These are phyloP conservation scores for Phataginus tricuspis DNA, from an alignment of 2,797 vertebrate species.

Conservation along the genomic window DNA sequence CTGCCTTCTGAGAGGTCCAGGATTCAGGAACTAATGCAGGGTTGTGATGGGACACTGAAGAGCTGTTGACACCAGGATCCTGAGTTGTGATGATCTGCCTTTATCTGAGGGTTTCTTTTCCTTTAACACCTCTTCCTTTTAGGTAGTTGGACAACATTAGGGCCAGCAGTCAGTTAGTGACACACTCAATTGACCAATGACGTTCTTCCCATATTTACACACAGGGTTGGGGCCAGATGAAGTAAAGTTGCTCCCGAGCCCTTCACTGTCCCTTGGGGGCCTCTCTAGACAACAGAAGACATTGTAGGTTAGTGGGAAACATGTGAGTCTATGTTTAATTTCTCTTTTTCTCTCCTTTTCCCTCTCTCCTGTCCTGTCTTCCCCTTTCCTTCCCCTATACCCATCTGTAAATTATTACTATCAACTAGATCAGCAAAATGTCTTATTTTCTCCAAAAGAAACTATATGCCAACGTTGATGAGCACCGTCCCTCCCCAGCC, in stretches of 20 bases:
- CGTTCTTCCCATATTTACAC: not conserved
- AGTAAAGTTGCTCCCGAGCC: not conserved
- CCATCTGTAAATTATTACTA: not conserved
- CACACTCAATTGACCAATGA: not conserved
- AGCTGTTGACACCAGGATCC: not conserved
- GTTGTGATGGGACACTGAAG: not conserved
- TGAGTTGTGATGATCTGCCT: not conserved
- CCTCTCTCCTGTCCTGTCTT: not conserved
- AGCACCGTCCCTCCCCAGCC: rapidly evolving
- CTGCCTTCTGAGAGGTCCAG: not conserved
- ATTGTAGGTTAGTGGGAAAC: not conserved
- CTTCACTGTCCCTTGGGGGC: not conserved
- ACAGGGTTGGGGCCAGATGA: not conserved
- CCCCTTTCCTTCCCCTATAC: not conserved
- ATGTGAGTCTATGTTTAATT: not conserved
- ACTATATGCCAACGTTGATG: not conserved
- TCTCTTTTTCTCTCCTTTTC: not conserved
- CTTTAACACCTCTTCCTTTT: not conserved
- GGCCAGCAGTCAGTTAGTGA: not conserved
- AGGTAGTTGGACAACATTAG: not conserved
- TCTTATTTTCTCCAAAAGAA: not conserved
- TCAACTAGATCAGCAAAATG: not conserved
- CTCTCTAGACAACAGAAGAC: not conserved
- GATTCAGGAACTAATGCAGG: not conserved
- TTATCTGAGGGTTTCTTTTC: not conserved